These are phyloP conservation scores for Dolichotis patagonum DNA, from an alignment of 2,113 vertebrate genomes.

Conservation along the genomic window DNA sequence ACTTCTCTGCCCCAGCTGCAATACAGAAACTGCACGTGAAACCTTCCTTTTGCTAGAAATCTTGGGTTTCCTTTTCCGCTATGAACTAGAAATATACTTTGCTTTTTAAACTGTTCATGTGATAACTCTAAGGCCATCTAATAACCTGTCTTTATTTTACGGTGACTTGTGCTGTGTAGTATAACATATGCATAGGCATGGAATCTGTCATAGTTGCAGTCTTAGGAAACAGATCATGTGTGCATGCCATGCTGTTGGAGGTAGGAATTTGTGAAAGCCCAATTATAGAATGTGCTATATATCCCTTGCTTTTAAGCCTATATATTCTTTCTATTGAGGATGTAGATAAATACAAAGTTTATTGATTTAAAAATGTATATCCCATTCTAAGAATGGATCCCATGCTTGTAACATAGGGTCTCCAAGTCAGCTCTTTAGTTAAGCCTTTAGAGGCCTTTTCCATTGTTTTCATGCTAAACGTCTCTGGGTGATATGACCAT, in stretches of 20 bases:
- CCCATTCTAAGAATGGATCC: no score
- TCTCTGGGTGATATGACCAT: no score
- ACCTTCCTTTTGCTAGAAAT: neutral
- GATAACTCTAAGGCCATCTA: neutral
- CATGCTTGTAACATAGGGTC: no score
- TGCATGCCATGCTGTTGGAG: neutral
- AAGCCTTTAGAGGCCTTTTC: no score
- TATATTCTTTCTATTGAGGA: no score
- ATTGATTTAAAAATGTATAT: no score
- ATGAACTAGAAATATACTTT: neutral
- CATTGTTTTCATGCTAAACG: no score
- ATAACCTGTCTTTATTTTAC: neutral
- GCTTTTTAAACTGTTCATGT: neutral
- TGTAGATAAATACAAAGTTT: no score
- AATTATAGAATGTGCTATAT: neutral
- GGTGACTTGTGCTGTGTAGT: neutral
- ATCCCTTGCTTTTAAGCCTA: no score
- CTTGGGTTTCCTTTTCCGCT: neutral
- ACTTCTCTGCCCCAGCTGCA: neutral
- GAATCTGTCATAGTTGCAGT: neutral
- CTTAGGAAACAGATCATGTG: neutral
- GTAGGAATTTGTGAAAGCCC: neutral
- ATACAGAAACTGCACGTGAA: neutral
- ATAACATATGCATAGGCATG: neutral
- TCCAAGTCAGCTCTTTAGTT: no score